phyloP scores from a whole-genome alignment of 2,113 vertebrate species.

The Rhynchomys soricoides region DNA sequence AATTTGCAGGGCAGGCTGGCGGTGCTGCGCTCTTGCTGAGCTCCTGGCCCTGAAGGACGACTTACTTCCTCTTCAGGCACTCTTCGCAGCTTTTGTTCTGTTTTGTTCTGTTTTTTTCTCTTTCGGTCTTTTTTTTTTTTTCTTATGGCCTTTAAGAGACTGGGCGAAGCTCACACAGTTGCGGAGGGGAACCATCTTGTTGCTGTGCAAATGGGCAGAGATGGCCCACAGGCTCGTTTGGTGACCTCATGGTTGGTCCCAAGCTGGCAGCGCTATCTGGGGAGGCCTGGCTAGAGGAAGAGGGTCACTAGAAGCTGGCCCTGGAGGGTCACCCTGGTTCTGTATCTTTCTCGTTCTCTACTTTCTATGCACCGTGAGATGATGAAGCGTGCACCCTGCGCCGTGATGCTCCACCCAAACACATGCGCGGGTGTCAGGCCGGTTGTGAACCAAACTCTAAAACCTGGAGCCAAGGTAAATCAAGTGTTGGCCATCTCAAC shows the following conservation, averaged over 20 bases:
- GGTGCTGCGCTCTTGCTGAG: neutral
- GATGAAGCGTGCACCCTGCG: neutral
- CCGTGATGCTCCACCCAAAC: neutral
- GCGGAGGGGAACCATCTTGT: neutral
- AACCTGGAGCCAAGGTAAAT: neutral
- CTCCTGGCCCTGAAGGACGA: neutral
- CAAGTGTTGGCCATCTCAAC: neutral
- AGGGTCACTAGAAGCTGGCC: neutral
- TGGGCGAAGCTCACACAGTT: neutral
- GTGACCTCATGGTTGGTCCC: neutral
- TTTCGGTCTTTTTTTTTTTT: neutral
- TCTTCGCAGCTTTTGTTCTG: neutral
- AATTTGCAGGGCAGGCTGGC: neutral
- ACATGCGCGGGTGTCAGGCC: accelerated
- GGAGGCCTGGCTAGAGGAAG: neutral
- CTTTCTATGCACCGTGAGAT: neutral
- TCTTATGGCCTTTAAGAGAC: neutral
- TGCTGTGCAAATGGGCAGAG: neutral
- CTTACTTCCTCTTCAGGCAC: neutral
- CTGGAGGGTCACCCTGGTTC: neutral
- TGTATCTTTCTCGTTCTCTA: neutral
- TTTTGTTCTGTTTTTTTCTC: neutral
- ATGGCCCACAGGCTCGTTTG: neutral
- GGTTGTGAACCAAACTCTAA: neutral
- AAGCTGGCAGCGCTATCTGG: neutral